phyloP scores from a whole-genome alignment of 2,797 vertebrate species.

The Paratrypauchen microcephalus region DNA sequence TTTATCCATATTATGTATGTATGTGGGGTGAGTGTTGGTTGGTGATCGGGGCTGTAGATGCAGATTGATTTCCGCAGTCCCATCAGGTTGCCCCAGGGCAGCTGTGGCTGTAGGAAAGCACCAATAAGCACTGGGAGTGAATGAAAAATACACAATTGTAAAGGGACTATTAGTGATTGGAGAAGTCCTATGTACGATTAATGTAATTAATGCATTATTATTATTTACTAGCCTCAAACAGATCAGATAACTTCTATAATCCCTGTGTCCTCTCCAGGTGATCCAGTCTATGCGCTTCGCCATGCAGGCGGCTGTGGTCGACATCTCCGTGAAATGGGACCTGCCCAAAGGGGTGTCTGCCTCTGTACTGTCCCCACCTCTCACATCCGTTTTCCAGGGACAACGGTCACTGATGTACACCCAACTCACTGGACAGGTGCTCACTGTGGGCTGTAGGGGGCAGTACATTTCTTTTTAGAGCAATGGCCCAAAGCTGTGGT shows the following conservation, averaged over 20 bases:
- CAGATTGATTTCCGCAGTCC: no score
- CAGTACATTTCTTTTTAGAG: background rate
- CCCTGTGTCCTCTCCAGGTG: slow-evolving; percentile 56
- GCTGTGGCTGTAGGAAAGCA: no score
- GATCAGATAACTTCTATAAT: background rate
- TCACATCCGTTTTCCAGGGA: slow-evolving; percentile 78
- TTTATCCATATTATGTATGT: no score
- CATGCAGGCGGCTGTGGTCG: slow-evolving; percentile 74
- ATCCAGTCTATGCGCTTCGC: slow-evolving; percentile 80
- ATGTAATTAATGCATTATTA: background rate
- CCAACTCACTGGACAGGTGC: slow-evolving; percentile 69
- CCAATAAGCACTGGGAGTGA: background rate
- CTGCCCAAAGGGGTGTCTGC: slow-evolving; percentile 72
- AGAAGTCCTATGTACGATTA: no score
- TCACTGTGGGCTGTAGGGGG: slow-evolving; percentile 2
- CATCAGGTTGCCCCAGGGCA: no score
- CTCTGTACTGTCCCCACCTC: slow-evolving; percentile 70
- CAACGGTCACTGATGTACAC: slow-evolving; percentile 78
- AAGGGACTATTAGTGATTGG: background rate
- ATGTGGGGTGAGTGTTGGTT: no score
- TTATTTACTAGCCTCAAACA: background rate
- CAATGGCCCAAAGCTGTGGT: background rate
- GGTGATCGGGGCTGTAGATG: no score
- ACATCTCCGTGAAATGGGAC: slow-evolving; percentile 66
- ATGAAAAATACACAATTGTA: background rate